These are phyloP conservation scores for Lucilia sericata DNA, from an alignment of 1,140 invertebrate genomes.

Conservation along the genomic window DNA sequence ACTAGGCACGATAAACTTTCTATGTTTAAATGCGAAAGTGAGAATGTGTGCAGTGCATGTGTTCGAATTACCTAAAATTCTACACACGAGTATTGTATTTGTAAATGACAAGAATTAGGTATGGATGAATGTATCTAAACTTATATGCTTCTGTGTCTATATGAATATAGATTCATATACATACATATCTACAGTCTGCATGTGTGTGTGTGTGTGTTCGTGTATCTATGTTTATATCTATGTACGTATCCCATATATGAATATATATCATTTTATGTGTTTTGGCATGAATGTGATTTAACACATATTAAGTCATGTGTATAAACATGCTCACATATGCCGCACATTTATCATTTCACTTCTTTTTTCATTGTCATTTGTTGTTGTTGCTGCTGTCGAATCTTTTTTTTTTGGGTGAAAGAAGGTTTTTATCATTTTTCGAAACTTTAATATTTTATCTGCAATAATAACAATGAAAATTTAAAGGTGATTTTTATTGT, in stretches of 20 bases:
- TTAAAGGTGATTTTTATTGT: too few species aligned
- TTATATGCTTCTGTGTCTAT: not conserved
- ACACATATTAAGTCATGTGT: constrained; percentile 19
- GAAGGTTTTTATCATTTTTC: too few species aligned
- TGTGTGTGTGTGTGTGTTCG: too few species aligned
- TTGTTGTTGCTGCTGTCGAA: too few species aligned
- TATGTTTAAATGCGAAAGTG: not conserved
- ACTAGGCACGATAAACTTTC: not conserved
- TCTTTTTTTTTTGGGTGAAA: too few species aligned
- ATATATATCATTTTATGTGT: not conserved
- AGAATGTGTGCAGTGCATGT: too few species aligned
- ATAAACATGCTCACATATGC: constrained; percentile 22
- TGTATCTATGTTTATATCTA: too few species aligned
- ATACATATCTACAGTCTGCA: too few species aligned
- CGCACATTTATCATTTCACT: constrained; percentile 21
- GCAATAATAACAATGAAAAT: too few species aligned
- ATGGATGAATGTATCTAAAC: not conserved
- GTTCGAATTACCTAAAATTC: too few species aligned
- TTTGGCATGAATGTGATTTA: constrained; percentile 14
- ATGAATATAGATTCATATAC: too few species aligned
- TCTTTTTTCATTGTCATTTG: not conserved
- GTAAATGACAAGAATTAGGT: not conserved
- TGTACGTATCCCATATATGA: not conserved
- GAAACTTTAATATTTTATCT: too few species aligned
- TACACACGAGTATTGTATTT: not conserved